Percentiles rank a stretch among this genome's conserved stretches.
These are phyloP conservation scores for Frieseomelitta varia DNA, from an alignment of 1,140 invertebrate genomes.

Conservation along the genomic window DNA sequence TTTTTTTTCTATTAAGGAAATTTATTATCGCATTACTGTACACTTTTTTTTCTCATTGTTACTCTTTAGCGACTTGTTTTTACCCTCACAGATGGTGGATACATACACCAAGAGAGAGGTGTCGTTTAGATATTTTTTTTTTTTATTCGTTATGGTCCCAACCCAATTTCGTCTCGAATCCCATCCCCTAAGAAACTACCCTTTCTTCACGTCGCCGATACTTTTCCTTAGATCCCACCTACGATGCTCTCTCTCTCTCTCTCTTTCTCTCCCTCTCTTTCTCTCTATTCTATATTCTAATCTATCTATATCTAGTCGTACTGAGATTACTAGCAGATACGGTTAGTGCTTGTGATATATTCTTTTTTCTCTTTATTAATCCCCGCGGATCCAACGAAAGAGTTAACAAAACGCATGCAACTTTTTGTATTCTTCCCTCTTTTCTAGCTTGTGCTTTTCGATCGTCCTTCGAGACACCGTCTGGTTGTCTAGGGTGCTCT, in stretches of 20 bases:
- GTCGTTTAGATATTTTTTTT: neutral
- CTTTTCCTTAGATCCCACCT: slow-evolving; percentile 81
- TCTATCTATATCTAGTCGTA: slow-evolving; percentile 60
- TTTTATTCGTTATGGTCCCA: neutral
- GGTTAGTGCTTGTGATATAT: slow-evolving; percentile 64
- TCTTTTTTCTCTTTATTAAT: slow-evolving; percentile 27
- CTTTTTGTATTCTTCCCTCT: slow-evolving; percentile 2
- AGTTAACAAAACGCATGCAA: slow-evolving; percentile 63
- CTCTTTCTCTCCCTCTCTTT: neutral
- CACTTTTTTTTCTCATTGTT: slow-evolving; percentile 37
- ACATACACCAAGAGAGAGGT: slow-evolving; percentile 13
- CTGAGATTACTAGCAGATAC: slow-evolving; percentile 72
- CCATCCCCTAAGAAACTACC: slow-evolving; percentile 21
- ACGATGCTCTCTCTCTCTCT: slow-evolving; percentile 74
- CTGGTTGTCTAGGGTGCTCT: too few species aligned
- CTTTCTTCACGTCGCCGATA: slow-evolving; percentile 48
- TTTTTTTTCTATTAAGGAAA: slow-evolving; percentile 51
- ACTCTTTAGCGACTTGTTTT: slow-evolving; percentile 46
- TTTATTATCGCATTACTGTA: slow-evolving; percentile 6
- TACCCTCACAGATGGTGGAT: slow-evolving; percentile 29
- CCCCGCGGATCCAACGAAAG: slow-evolving; percentile 55
- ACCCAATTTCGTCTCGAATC: slow-evolving; percentile 10
- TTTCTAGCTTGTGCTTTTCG: neutral
- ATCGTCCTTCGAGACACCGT: slow-evolving; percentile 24
- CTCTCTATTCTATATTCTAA: slow-evolving; percentile 14